These are phyloP conservation scores for Zophobas atratus DNA, from an alignment of 1,140 invertebrate species.

Conservation along the genomic window DNA sequence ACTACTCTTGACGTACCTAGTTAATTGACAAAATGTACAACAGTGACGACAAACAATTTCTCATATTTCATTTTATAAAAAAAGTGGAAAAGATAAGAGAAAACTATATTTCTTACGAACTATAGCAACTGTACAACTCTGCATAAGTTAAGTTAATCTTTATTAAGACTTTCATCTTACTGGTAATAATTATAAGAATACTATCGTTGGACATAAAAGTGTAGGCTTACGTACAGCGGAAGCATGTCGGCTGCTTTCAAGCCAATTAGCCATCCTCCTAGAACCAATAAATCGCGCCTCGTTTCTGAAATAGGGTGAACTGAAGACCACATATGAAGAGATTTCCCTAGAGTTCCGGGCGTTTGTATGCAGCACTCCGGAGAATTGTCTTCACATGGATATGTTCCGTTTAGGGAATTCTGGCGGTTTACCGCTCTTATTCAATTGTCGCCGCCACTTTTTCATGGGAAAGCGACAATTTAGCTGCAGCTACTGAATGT, in stretches of 20 bases:
- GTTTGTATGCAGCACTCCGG: slow-evolving; percentile 44
- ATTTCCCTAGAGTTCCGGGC: slow-evolving; percentile 53
- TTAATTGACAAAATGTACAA: too few relatives aligned
- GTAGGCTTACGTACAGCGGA: slow-evolving; percentile 44
- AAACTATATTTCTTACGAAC: too few relatives aligned
- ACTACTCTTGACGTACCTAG: too few relatives aligned
- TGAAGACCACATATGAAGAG: slow-evolving; percentile 54
- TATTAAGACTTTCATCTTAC: too few relatives aligned
- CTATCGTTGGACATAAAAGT: slow-evolving; percentile 17
- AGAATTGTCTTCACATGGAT: slow-evolving; percentile 51
- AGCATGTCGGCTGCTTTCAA: slow-evolving; percentile 51
- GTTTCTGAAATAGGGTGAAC: slow-evolving; percentile 57
- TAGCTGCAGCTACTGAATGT: background rate
- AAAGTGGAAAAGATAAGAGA: too few relatives aligned
- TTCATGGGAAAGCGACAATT: slow-evolving; percentile 22
- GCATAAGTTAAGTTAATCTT: too few relatives aligned
- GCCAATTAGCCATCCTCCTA: slow-evolving; percentile 54
- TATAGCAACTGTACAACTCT: too few relatives aligned
- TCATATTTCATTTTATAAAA: too few relatives aligned
- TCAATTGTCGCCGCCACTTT: slow-evolving; percentile 23
- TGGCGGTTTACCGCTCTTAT: slow-evolving; percentile 44
- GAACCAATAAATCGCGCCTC: slow-evolving; percentile 57
- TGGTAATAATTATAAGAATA: slow-evolving; percentile 10
- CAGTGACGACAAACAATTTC: too few relatives aligned
- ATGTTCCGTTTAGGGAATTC: slow-evolving; percentile 52